Evolutionary conservation across 2,888 invertebrate genomes (phyloP).

Genomic region (Bugulina stolonifera): DNA sequence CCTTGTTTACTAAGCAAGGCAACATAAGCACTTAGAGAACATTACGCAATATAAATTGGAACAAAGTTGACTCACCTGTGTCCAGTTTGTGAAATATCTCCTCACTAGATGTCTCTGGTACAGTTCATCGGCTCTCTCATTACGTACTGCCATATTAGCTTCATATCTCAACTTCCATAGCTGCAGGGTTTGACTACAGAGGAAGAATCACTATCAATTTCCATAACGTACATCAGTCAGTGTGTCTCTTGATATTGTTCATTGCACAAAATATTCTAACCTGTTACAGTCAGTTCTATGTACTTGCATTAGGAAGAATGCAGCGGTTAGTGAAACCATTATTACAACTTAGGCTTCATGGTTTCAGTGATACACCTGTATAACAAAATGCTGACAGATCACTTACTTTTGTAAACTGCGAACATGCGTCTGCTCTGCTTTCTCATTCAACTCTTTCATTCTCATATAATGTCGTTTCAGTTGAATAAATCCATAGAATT

Average conservation of each 20-base stretch:
- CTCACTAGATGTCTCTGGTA: conserved; percentile 37
- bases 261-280: no score
- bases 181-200: conserved; percentile 4
- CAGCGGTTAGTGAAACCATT: no score
- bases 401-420: background rate
- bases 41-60: no score
- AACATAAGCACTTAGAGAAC: no score
- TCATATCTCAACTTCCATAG: conserved; percentile 21
- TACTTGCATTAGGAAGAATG: no score
- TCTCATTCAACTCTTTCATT: background rate
- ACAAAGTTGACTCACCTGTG: conserved; percentile 41
- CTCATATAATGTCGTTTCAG: conserved; percentile 17
- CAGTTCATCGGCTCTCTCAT: conserved; percentile 38
- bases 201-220: background rate
- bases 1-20: no score
- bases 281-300: no score
- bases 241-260: no score
- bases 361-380: no score
- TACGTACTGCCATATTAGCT: background rate
- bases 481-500: conserved; percentile 20
- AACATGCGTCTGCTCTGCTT: conserved; percentile 15
- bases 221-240: no score
- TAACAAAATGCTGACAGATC: no score
- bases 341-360: no score
- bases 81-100: conserved; percentile 43